Conservation (phyloP, 2,797 vertebrate genomes). For the Microchirus variegatus region DNA sequence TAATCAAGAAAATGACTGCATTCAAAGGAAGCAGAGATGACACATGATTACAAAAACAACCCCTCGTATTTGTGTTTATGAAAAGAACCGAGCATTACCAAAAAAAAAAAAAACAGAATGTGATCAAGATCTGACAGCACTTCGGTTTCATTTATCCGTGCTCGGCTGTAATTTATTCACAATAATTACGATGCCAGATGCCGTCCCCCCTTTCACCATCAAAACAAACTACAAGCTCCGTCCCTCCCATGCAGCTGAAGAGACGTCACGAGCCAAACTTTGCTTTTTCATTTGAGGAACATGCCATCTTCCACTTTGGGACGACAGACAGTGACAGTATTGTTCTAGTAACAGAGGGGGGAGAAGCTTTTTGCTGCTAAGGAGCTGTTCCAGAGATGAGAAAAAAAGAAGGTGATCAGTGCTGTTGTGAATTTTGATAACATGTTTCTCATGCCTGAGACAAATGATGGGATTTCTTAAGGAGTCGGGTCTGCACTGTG, state of each 20-base stretch:
- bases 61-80: slow-evolving; percentile 31
- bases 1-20: slow-evolving; percentile 29
- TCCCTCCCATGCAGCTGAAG: slow-evolving; percentile 60
- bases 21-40: slow-evolving; percentile 54
- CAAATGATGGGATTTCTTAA: slow-evolving; percentile 81
- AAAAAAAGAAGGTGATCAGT: slow-evolving; percentile 77
- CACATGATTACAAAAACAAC: slow-evolving; percentile 39
- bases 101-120: slow-evolving; percentile 24
- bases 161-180: slow-evolving; percentile 61
- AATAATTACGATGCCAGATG: slow-evolving; percentile 70
- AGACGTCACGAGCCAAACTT: slow-evolving; percentile 73
- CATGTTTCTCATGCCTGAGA: slow-evolving; percentile 72
- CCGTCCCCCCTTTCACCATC: slow-evolving; percentile 75
- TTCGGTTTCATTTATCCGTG: slow-evolving; percentile 61
- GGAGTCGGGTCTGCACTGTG: slow-evolving; percentile 72
- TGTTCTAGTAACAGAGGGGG: slow-evolving; percentile 67
- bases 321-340: slow-evolving; percentile 79
- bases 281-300: slow-evolving; percentile 74
- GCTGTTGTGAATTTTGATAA: slow-evolving; percentile 80
- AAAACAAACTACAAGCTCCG: slow-evolving; percentile 65
- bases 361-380: slow-evolving; percentile 68
- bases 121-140: slow-evolving; percentile 62
- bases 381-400: slow-evolving; percentile 75
- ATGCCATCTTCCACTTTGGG: slow-evolving; percentile 68
- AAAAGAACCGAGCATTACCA: slow-evolving; percentile 8